Evolutionary conservation across 1,140 invertebrate genomes (phyloP), one percentile per base, ranked within the genome.

Genomic region (Drosophila kikkawai): DNA sequence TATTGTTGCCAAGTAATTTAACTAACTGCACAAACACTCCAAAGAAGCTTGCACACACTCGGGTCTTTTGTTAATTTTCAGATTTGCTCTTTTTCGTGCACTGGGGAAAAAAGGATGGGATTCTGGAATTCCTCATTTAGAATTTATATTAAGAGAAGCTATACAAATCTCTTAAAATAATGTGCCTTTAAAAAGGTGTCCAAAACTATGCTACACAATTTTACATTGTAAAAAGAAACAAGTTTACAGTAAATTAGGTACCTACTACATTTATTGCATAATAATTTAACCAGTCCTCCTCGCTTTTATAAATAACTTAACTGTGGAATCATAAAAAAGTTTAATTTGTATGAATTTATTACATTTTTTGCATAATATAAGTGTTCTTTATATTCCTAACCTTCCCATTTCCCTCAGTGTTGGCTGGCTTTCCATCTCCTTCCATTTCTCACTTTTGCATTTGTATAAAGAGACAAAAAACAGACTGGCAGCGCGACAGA

Each of bases 1-100:
- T 91, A 91, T 91, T 91, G 86, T 91, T 86, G 82, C 79, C 86
- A 82, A 91, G 82, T 91, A 90, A 91, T 91, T 90, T 86, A 91
- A 91, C 86, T 82, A 86, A 78, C 75, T 75, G 45, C 50, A 58
- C 45, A 75, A 53, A 66, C 69, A 75, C 57, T 82, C 63, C 55
- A 58, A 32, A 36, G 45, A 32, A 73, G 60, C 36, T 29, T 13
- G 32, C 67, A 57, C 41, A 55, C 55, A 73, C 41, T 56, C 17
- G 13, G 36, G 32, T 36, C 41, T 63, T 82, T 77, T 71, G 79
- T 82, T 78, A 67, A 64, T 79, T 64, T 74, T 44, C 37, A 78
- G 80, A 69, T 70, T 70, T 44, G 17, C 67, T 37, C 26, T 36
- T 69, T 69, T 55, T 29, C 1, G 4, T 37, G 17, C 22, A 53